phyloP scores from a whole-genome alignment of 2,888 invertebrate species.

The Drosophila sordidula region DNA sequence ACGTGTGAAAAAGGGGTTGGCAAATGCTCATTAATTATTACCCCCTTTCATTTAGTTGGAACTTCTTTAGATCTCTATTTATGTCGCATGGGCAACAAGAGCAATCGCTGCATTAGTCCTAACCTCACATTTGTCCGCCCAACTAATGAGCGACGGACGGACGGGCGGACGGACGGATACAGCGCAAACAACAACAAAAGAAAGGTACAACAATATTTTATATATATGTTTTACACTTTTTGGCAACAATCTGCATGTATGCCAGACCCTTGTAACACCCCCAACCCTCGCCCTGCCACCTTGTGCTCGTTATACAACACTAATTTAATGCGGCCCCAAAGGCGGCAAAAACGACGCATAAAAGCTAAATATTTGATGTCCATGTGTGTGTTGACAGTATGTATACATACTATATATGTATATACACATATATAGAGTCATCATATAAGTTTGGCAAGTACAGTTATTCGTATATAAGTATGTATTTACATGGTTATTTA shows the following conservation, averaged over 20 bases:
- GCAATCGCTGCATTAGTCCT: conserved; percentile 7
- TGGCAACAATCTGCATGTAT: conserved; percentile 49
- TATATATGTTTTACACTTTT: conserved; percentile 39
- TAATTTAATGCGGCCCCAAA: conserved; percentile 71
- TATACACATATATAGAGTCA: conserved; percentile 43
- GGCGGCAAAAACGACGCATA: conserved; percentile 65
- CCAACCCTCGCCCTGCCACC: neutral
- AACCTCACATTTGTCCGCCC: conserved; percentile 33
- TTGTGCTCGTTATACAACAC: conserved; percentile 64
- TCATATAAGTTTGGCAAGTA: conserved; percentile 71
- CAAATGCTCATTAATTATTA: conserved; percentile 48
- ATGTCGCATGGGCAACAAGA: neutral
- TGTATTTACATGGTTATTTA: conserved; percentile 27
- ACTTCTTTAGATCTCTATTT: conserved; percentile 18
- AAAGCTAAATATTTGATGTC: conserved; percentile 73
- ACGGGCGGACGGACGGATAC: neutral
- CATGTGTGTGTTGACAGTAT: conserved; percentile 37
- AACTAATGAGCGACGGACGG: conserved; percentile 19
- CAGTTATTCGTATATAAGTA: conserved; percentile 52
- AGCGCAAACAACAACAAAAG: conserved; percentile 7
- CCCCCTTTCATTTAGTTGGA: conserved; percentile 2
- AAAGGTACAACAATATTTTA: conserved; percentile 4
- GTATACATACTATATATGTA: conserved; percentile 16
- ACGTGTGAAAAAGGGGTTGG: conserved; percentile 46
- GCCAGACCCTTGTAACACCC: conserved; percentile 19